These are phyloP conservation scores for Lasioglossum vierecki DNA, from an alignment of 2,888 invertebrate genomes.

Conservation along the genomic window DNA sequence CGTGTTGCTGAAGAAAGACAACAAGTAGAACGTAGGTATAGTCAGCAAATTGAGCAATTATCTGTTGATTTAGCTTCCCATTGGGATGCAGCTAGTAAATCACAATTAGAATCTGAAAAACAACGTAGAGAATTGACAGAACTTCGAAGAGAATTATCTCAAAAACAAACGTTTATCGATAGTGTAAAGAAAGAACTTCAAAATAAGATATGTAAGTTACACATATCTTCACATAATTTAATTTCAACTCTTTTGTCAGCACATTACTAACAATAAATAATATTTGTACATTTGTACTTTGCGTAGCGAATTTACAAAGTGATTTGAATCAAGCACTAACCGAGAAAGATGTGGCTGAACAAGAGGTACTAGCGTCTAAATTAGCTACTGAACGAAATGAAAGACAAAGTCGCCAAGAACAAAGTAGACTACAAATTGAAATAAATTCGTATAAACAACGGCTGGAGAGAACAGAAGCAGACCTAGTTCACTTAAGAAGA, in stretches of 20 bases:
- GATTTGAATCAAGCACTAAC: conserved; percentile 91
- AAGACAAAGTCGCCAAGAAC: conserved; percentile 91
- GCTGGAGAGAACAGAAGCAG: conserved; percentile 92
- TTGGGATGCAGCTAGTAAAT: conserved; percentile 91
- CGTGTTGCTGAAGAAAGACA: conserved; percentile 90
- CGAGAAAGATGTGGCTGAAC: conserved; percentile 91
- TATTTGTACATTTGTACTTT: not conserved
- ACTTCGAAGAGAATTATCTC: conserved; percentile 90
- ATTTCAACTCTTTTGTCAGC: not conserved
- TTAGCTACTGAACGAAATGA: conserved; percentile 88
- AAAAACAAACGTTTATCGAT: conserved; percentile 90
- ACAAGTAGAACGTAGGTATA: conserved; percentile 90
- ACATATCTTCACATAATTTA: not conserved
- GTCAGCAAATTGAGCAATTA: conserved; percentile 90
- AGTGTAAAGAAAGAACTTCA: conserved; percentile 92
- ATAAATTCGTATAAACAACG: conserved; percentile 87
- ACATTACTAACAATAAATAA: not conserved
- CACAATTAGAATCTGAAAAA: conserved; percentile 90
- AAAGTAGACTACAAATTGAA: conserved; percentile 90
- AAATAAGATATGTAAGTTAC: conserved; percentile 88
- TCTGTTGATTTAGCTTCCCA: conserved; percentile 92
- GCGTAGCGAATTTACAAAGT: conserved; percentile 89
- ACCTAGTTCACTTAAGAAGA: conserved; percentile 91
- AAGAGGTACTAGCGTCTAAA: conserved; percentile 90
- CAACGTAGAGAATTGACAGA: conserved; percentile 91